Evolutionary conservation across 2,113 vertebrate species (phyloP), one percentile per base, ranked within the genome.

Genomic region (Brachionichthys hirsutus): DNA sequence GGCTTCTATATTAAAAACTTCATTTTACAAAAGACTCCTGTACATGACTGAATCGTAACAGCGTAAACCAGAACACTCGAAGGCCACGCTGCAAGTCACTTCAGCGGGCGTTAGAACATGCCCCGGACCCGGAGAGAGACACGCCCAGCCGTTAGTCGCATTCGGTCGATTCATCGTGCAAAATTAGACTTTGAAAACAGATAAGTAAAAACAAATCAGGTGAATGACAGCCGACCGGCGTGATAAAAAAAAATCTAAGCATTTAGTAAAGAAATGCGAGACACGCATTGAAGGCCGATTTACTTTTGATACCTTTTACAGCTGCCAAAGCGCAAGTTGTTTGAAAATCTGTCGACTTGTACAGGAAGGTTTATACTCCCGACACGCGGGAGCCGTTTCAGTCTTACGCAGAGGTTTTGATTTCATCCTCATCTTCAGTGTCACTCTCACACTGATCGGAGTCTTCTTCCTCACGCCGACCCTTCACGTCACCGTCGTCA

Each of bases 1-100:
- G 1, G 9, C 12, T 38, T 38, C 9, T 35, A 35, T 6, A 10
- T 38, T 38, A 44, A 49, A 56, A 57, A 30, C 2, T 80, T 80
- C 66, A 76, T 73, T 30, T 69, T 62, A 76, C 59, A 72, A 13
- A 11, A 13, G 9, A 14, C 17, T 50, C 46, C 58, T 67, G 38
- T 64, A 67, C 53, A 81, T 3, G 63, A 30, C 24, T 30, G 24
- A 30, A 8, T 38, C 1, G 18, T 3, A 18, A 54, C 17, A 67
- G 11, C 12, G 47, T 59, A 67, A 63, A 62, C 53, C 17, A 44
- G 43, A 43, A 54, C 49, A 52, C 58, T 41, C 38, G 1, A 17
- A 1, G 12, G 10, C 30, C 11, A 20, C 9, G 5, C 2, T 14
- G 3, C 4, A 1, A 2, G 19, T 12, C 11, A 42, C 22, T 47